A percentile compares a stretch with the other conserved stretches of the same genome.
Evolutionary conservation across 2,113 vertebrate species (phyloP).

Genomic region (Paradisaea rubra): DNA sequence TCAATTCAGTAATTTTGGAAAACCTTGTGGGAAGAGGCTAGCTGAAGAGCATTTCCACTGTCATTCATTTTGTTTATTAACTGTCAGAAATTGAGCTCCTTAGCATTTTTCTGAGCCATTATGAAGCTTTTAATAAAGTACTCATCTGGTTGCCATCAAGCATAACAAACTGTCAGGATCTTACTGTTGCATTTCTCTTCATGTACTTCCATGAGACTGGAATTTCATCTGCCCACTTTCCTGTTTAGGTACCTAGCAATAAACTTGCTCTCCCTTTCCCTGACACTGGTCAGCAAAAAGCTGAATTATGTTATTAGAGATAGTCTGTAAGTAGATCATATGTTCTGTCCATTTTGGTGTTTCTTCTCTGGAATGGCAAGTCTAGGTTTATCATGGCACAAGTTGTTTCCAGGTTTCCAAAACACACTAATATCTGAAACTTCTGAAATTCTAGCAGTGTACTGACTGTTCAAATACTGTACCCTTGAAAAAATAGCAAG

Average conservation of each 20-base stretch:
- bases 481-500: not conserved
- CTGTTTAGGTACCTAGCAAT: not conserved
- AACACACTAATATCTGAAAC: not conserved
- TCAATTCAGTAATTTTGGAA: not conserved
- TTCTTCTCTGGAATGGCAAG: not conserved
- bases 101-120: not conserved
- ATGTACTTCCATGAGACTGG: not conserved
- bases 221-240: not conserved
- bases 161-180: not conserved
- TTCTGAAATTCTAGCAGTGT: not conserved
- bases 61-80: not conserved
- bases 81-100: not conserved
- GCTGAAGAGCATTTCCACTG: not conserved
- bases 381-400: not conserved
- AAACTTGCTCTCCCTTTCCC: not conserved
- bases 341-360: not conserved
- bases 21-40: not conserved
- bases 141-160: not conserved
- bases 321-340: not conserved
- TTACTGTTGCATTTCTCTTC: not conserved
- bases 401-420: not conserved
- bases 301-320: not conserved
- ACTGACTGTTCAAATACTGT: not conserved
- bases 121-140: not conserved
- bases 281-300: not conserved